These are phyloP conservation scores for Tinamus major DNA, from an alignment of 2,797 vertebrate genomes.

Conservation along the genomic window DNA sequence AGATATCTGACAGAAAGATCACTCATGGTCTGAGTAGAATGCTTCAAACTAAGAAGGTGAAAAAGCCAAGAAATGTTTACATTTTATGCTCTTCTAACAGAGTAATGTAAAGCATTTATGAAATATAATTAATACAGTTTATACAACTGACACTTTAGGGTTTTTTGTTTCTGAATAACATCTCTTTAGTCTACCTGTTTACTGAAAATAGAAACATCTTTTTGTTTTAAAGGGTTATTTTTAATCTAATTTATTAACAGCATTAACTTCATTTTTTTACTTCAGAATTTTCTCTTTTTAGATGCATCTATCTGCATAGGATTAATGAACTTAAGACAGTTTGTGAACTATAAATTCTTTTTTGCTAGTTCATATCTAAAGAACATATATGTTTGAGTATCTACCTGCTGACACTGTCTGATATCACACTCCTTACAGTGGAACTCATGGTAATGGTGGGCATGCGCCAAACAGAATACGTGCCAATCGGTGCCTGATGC, in stretches of 20 bases:
- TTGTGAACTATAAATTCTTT: conserved; percentile 17
- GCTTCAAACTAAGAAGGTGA: conserved; percentile 22
- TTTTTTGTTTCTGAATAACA: conserved; percentile 38
- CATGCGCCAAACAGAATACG: neutral
- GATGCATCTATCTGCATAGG: conserved; percentile 5
- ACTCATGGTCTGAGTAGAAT: conserved; percentile 39
- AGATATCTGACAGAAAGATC: conserved; percentile 18
- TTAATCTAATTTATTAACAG: conserved; percentile 52
- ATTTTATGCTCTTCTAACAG: conserved; percentile 47
- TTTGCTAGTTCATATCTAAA: conserved; percentile 29
- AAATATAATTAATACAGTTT: conserved; percentile 2
- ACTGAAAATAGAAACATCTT: neutral
- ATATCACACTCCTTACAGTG: neutral
- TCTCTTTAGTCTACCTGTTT: conserved; percentile 18
- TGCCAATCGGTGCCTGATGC: conserved; percentile 14
- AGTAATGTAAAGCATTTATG: neutral
- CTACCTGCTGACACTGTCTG: conserved; percentile 6
- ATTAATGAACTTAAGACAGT: conserved; percentile 2
- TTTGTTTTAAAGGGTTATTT: conserved; percentile 13
- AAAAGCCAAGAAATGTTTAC: conserved; percentile 62
- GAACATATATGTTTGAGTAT: conserved; percentile 1
- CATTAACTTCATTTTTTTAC: conserved; percentile 45
- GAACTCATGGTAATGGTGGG: neutral
- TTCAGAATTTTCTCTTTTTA: conserved; percentile 41
- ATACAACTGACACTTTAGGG: conserved; percentile 29